Evolutionary conservation across 2,888 invertebrate species (phyloP).

Genomic region (Ligdia adustata): DNA sequence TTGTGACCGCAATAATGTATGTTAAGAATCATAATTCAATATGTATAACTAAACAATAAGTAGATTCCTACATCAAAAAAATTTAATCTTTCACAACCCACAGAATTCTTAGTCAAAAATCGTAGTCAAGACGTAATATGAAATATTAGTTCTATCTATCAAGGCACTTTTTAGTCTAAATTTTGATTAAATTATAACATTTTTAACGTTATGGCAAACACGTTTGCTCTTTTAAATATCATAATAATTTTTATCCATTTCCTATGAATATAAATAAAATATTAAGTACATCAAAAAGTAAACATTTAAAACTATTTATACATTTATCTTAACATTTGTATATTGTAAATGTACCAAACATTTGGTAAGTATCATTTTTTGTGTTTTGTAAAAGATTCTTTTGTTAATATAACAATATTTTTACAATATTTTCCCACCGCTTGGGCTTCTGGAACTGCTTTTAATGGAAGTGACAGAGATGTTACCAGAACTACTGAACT

Average conservation of each 20-base stretch:
- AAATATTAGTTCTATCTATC: constrained; percentile 10
- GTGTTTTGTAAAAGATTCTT: constrained; percentile 10
- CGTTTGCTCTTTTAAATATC: background rate
- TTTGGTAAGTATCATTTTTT: constrained; percentile 24
- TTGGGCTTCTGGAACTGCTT: constrained; percentile 83
- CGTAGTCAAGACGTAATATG: constrained; percentile 21
- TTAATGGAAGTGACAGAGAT: constrained; percentile 86
- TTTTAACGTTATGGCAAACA: background rate
- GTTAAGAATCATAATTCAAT: background rate
- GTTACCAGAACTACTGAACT: constrained; percentile 71
- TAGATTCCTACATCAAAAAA: too few species aligned
- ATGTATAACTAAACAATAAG: too few species aligned
- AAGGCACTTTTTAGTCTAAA: constrained; percentile 28
- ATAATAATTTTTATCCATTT: constrained; percentile 1
- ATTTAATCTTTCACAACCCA: constrained; percentile 32
- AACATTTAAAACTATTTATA: constrained; percentile 19
- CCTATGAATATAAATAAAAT: constrained; percentile 15
- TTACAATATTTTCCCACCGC: constrained; percentile 69
- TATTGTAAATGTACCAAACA: constrained; percentile 36
- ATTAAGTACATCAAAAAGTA: constrained; percentile 19
- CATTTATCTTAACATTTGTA: constrained; percentile 31
- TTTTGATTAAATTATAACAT: constrained; percentile 1
- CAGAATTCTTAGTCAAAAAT: constrained; percentile 22
- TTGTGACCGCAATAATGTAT: constrained; percentile 28
- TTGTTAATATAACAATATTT: constrained; percentile 3